phyloP scores from a whole-genome alignment of 2,113 vertebrate genomes.

The Isichthys henryi region DNA sequence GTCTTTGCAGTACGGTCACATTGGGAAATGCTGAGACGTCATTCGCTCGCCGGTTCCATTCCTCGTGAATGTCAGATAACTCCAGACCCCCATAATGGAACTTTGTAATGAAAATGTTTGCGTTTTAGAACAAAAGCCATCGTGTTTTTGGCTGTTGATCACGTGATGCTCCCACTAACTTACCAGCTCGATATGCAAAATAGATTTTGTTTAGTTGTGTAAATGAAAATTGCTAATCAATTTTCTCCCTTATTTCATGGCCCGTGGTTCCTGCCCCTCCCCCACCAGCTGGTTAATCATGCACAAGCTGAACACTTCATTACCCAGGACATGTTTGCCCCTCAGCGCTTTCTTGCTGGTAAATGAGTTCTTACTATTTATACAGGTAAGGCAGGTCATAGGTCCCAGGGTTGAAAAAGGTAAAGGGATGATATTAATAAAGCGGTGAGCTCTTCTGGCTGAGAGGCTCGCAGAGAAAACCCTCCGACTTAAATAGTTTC shows the following conservation, averaged over 20 bases:
- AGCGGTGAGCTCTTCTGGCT: constrained; percentile 33
- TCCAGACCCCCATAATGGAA: neutral
- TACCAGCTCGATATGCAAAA: constrained; percentile 61
- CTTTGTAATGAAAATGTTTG: neutral
- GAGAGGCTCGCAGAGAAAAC: constrained; percentile 30
- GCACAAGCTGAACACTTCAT: constrained; percentile 91
- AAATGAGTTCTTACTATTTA: constrained; percentile 79
- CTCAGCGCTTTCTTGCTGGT: constrained; percentile 74
- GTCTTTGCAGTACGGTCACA: neutral
- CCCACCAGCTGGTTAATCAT: constrained; percentile 91
- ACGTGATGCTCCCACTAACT: constrained; percentile 28
- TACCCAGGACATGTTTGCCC: constrained; percentile 86
- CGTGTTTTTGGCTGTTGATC: constrained; percentile 26
- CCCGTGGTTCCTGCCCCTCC: constrained; percentile 80
- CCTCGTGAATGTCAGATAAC: neutral
- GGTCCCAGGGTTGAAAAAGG: constrained; percentile 67
- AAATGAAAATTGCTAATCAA: constrained; percentile 83
- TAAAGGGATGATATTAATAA: constrained; percentile 66
- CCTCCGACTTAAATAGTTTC: constrained; percentile 44
- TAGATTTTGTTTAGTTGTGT: constrained; percentile 73
- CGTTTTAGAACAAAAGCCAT: constrained; percentile 23
- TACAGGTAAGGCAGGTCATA: constrained; percentile 75
- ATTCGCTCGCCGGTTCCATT: neutral
- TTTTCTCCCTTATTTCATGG: constrained; percentile 90
- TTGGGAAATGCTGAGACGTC: neutral